A percentile compares a stretch with the other conserved stretches of the same genome.
Evolutionary conservation across 2,888 invertebrate genomes (phyloP).

Genomic region (Thalpophila matura): DNA sequence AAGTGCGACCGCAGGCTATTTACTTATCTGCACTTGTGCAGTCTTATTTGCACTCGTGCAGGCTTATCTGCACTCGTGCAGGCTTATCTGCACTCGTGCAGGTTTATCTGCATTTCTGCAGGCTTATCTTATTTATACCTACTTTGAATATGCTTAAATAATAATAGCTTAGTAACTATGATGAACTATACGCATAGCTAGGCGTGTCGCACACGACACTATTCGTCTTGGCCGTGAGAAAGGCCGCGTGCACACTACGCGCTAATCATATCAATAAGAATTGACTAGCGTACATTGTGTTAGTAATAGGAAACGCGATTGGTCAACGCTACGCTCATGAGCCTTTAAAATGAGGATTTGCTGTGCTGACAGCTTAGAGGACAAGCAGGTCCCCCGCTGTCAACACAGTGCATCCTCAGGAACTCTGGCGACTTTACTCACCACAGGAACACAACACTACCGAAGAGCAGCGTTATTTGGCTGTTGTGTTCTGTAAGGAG

Average conservation of each 20-base stretch:
- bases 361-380: background rate
- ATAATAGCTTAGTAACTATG: slow-evolving; percentile 8
- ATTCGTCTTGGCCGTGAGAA: slow-evolving; percentile 64
- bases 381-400: too few species aligned
- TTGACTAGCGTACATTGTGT: background rate
- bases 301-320: slow-evolving; percentile 40
- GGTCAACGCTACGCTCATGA: background rate
- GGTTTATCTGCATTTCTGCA: too few species aligned
- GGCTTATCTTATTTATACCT: background rate
- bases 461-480: too few species aligned
- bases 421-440: too few species aligned
- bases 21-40: too few species aligned
- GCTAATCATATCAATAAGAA: slow-evolving; percentile 60
- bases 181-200: slow-evolving; percentile 13
- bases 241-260: slow-evolving; percentile 41
- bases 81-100: too few species aligned
- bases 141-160: background rate
- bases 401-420: too few species aligned
- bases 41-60: too few species aligned
- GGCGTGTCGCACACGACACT: slow-evolving; percentile 29
- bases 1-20: too few species aligned
- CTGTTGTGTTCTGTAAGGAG: too few species aligned
- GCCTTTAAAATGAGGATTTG: background rate
- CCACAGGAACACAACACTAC: too few species aligned
- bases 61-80: too few species aligned